Evolutionary conservation across 2,888 invertebrate genomes (phyloP).

Genomic region (Poecilus cupreus): DNA sequence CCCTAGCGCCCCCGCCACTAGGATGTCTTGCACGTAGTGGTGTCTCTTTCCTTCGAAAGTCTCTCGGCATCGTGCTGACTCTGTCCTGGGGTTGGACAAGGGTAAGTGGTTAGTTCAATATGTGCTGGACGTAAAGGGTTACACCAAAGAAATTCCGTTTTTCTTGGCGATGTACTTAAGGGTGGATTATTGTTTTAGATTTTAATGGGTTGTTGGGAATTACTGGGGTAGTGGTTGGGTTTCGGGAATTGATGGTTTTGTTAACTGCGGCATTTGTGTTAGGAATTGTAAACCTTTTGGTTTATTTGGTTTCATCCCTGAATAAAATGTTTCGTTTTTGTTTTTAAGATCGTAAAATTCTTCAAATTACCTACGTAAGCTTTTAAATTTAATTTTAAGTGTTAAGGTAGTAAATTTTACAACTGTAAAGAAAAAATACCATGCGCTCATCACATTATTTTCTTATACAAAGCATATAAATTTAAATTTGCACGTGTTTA

Average conservation of each 20-base stretch:
- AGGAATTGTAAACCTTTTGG: neutral
- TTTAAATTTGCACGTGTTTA: too few relatives aligned
- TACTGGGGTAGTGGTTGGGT: conserved; percentile 12
- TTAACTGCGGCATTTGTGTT: neutral
- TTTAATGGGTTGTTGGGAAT: conserved; percentile 38
- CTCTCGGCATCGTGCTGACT: neutral
- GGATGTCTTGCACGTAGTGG: conserved; percentile 59
- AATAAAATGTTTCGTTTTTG: neutral
- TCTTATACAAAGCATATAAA: too few relatives aligned
- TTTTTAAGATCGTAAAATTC: neutral
- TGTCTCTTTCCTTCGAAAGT: neutral
- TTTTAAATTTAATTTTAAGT: too few relatives aligned
- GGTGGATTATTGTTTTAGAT: conserved; percentile 44
- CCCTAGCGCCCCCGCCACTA: conserved; percentile 65
- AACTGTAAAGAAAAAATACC: too few relatives aligned
- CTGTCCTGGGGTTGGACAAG: conserved; percentile 13
- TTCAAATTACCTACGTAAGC: neutral
- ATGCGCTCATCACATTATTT: too few relatives aligned
- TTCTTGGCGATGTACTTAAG: conserved; percentile 33
- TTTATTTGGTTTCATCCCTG: neutral
- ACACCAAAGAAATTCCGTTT: conserved; percentile 43
- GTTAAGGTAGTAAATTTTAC: too few relatives aligned
- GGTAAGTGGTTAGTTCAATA: conserved; percentile 34
- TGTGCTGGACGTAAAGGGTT: conserved; percentile 44
- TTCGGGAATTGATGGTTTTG: neutral